These are phyloP conservation scores for Ischnura elegans DNA, from an alignment of 2,888 invertebrate genomes.

Conservation along the genomic window DNA sequence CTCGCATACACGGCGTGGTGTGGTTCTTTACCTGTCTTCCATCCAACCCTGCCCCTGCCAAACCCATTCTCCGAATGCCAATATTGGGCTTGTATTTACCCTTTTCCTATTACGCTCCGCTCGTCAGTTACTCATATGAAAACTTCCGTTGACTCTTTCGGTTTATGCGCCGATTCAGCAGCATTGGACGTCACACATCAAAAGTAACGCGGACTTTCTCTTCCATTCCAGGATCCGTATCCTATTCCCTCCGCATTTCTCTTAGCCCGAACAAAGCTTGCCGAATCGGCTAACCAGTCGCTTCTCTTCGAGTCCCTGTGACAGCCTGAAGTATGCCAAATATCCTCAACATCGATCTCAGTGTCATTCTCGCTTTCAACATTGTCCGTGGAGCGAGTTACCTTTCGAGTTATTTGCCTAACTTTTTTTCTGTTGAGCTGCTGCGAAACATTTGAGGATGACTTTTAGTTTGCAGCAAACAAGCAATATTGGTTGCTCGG, in stretches of 20 bases:
- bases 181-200: not conserved
- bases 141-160: slow-evolving; percentile 38
- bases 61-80: not conserved
- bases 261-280: not conserved
- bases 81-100: slow-evolving; percentile 30
- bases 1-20: not conserved
- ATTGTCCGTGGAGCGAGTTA: not conserved
- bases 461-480: too few species aligned
- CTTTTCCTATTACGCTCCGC: slow-evolving; percentile 33
- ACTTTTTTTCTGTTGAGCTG: not conserved
- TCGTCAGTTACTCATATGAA: slow-evolving; percentile 28
- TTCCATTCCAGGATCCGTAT: not conserved
- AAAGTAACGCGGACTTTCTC: not conserved
- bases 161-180: slow-evolving; percentile 10
- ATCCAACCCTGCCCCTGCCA: too few species aligned
- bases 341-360: not conserved
- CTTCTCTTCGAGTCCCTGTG: not conserved
- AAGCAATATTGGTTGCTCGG: too few species aligned
- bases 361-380: not conserved
- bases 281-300: not conserved
- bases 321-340: not conserved
- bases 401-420: not conserved
- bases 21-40: not conserved
- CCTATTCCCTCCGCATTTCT: not conserved
- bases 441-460: not conserved